Conservation (phyloP, 1,140 invertebrate species). For the Riptortus pedestris region DNA sequence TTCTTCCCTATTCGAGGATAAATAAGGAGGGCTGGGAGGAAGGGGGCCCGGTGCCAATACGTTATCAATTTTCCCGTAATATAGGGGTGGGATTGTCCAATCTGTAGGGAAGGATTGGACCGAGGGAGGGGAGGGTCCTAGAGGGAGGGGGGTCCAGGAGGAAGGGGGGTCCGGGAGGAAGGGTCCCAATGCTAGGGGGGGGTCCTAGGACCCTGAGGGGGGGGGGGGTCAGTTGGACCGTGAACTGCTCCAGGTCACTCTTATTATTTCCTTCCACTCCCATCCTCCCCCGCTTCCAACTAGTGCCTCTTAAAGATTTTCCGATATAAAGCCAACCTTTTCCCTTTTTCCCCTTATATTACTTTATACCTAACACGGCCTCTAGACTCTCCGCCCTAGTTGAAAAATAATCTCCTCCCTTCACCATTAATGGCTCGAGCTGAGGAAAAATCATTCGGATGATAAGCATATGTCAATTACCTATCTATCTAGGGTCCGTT, state of each 20-base stretch:
- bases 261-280: conserved; percentile 12
- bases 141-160: too few species aligned
- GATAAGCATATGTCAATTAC: too few species aligned
- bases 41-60: conserved; percentile 4
- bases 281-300: too few species aligned
- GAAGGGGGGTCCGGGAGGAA: too few species aligned
- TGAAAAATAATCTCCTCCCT: too few species aligned
- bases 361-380: too few species aligned
- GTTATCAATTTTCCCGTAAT: conserved; percentile 15
- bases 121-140: neutral
- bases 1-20: conserved; percentile 6
- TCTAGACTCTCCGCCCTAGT: too few species aligned
- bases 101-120: neutral
- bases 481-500: too few species aligned
- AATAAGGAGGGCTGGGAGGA: neutral
- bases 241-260: neutral
- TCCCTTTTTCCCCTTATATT: neutral
- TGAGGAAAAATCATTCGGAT: too few species aligned
- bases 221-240: neutral
- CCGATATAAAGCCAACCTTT: neutral
- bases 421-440: too few species aligned
- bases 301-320: too few species aligned
- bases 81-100: conserved; percentile 14
- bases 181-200: neutral
- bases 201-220: too few species aligned